A percentile compares a stretch with the other conserved stretches of the same genome.
These are phyloP conservation scores for Ectemnius continuus DNA, from an alignment of 2,888 invertebrate species.

Conservation along the genomic window DNA sequence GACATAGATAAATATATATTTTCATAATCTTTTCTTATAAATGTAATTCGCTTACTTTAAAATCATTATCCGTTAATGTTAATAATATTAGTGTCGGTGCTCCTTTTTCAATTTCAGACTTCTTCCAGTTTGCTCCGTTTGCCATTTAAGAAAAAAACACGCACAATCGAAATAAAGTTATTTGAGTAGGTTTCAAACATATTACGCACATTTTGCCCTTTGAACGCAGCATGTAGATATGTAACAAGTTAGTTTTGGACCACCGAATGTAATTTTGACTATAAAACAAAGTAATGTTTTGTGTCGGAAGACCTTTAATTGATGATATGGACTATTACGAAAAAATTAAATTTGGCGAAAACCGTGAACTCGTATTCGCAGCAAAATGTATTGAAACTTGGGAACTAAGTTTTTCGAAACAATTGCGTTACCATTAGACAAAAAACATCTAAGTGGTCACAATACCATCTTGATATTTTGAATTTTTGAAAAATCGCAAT, in stretches of 20 bases:
- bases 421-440: constrained; percentile 8
- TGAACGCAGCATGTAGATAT: constrained; percentile 39
- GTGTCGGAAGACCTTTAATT: no score
- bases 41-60: constrained; percentile 78
- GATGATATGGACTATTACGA: not conserved
- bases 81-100: constrained; percentile 77
- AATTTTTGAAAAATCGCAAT: constrained; percentile 55
- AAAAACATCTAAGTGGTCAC: constrained; percentile 45
- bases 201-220: constrained; percentile 45
- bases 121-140: constrained; percentile 36
- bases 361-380: no score
- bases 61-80: constrained; percentile 77
- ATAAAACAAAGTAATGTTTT: constrained; percentile 23
- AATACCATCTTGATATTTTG: constrained; percentile 42
- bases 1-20: constrained; percentile 79
- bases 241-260: constrained; percentile 43
- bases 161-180: constrained; percentile 35
- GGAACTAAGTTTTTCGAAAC: not conserved
- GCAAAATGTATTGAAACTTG: no score
- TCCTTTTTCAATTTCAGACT: constrained; percentile 71
- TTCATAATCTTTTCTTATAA: constrained; percentile 78
- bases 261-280: constrained; percentile 30
- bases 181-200: constrained; percentile 52
- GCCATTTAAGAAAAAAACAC: constrained; percentile 49
- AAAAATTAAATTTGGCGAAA: not conserved